Percentiles rank a stretch among this genome's conserved stretches.
Conservation (phyloP, 2,888 invertebrate species). For the Harpalus rufipes region DNA sequence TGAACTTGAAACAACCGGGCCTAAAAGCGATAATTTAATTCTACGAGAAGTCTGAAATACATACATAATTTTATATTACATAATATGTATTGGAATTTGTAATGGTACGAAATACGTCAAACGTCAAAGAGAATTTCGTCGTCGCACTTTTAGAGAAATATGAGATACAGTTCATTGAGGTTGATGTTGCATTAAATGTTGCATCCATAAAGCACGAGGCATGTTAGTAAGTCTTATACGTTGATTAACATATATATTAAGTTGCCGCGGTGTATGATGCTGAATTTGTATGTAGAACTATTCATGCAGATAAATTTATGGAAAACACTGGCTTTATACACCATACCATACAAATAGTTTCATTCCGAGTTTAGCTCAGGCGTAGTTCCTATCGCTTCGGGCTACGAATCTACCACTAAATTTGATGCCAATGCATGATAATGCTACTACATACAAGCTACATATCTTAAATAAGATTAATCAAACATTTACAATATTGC, state of each 20-base stretch:
- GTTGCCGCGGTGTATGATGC: constrained; percentile 69
- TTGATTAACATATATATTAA: constrained; percentile 77
- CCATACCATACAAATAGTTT: constrained; percentile 64
- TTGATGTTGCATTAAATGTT: constrained; percentile 71
- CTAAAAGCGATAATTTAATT: no score
- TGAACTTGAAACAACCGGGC: no score
- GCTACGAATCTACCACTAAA: constrained; percentile 34
- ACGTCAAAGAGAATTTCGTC: constrained; percentile 11
- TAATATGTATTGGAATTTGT: neutral
- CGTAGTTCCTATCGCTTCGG: constrained; percentile 32
- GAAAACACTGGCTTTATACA: constrained; percentile 59
- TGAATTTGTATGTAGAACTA: constrained; percentile 65
- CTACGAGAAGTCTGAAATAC: no score
- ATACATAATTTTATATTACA: neutral
- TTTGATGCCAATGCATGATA: constrained; percentile 50
- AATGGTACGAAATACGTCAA: neutral
- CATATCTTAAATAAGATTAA: neutral
- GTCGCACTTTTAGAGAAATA: constrained; percentile 18
- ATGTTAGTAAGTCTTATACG: constrained; percentile 73
- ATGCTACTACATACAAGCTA: neutral
- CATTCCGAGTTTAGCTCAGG: constrained; percentile 47
- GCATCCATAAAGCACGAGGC: constrained; percentile 73
- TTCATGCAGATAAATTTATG: constrained; percentile 65
- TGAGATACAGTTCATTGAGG: constrained; percentile 28
- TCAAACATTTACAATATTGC: neutral